Evolutionary conservation across 2,888 invertebrate genomes (phyloP).

Genomic region (Rotaria macrura): DNA sequence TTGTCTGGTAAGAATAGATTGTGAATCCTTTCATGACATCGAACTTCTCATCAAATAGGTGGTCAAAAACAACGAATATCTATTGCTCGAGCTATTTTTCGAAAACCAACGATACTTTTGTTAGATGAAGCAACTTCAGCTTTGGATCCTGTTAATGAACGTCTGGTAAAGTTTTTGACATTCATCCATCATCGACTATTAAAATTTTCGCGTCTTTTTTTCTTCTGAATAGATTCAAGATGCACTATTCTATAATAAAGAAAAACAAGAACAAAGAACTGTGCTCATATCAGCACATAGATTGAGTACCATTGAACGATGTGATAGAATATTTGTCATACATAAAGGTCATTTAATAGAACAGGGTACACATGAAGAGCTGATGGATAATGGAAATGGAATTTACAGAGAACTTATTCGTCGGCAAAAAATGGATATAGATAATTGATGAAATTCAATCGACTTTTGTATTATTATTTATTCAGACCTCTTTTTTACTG

Average conservation of each 20-base stretch:
- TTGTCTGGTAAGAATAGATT: constrained; percentile 43
- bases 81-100: constrained; percentile 49
- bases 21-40: too few species aligned
- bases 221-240: neutral
- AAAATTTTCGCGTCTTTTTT: neutral
- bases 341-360: constrained; percentile 54
- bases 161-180: neutral
- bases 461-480: neutral
- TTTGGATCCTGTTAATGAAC: constrained; percentile 11
- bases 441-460: neutral
- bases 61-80: constrained; percentile 51
- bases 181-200: neutral
- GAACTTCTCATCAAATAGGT: constrained; percentile 45
- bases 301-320: constrained; percentile 53
- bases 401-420: constrained; percentile 51
- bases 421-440: neutral
- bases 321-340: constrained; percentile 52
- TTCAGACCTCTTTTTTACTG: neutral
- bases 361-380: constrained; percentile 51
- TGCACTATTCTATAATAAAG: neutral
- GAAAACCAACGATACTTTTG: constrained; percentile 48
- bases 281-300: constrained; percentile 53
- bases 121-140: constrained; percentile 43
- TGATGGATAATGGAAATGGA: constrained; percentile 48
- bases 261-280: constrained; percentile 41